phyloP scores from a whole-genome alignment of 1,140 invertebrate species.

The Drosophila carrolli region DNA sequence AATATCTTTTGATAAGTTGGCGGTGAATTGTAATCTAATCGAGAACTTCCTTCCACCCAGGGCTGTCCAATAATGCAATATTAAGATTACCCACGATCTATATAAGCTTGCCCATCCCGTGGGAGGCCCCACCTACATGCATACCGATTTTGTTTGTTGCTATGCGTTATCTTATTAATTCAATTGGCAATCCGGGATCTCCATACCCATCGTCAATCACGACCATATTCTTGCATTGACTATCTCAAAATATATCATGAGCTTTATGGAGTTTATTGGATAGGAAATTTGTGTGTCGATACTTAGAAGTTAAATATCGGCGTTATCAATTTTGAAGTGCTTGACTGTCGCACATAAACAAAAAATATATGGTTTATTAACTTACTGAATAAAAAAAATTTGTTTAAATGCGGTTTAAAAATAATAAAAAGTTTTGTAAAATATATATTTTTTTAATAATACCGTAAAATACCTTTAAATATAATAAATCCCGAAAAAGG shows the following conservation, averaged over 20 bases:
- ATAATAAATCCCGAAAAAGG: no score
- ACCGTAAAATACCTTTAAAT: no score
- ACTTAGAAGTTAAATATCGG: no score
- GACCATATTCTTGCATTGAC: no score
- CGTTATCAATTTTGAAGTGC: no score
- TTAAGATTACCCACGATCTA: constrained; percentile 41
- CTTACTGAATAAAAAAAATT: no score
- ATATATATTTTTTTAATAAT: no score
- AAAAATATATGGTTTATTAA: no score
- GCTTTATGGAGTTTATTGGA: neutral
- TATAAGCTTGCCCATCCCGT: constrained; percentile 11
- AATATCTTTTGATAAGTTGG: constrained; percentile 42
- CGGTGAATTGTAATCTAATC: constrained; percentile 62
- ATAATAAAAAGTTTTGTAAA: no score
- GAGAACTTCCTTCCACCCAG: constrained; percentile 49
- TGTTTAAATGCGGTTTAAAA: no score
- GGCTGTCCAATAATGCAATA: constrained; percentile 56
- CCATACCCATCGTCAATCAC: constrained; percentile 3
- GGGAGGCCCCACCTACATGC: constrained; percentile 19
- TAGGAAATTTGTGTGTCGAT: no score
- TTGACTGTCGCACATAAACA: no score
- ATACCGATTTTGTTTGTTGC: constrained; percentile 31
- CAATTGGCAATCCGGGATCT: constrained; percentile 44
- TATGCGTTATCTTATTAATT: constrained; percentile 68
- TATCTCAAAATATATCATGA: constrained; percentile 24